These are phyloP conservation scores for Eptatretus atami DNA, from an alignment of 2,797 vertebrate genomes.

Conservation along the genomic window DNA sequence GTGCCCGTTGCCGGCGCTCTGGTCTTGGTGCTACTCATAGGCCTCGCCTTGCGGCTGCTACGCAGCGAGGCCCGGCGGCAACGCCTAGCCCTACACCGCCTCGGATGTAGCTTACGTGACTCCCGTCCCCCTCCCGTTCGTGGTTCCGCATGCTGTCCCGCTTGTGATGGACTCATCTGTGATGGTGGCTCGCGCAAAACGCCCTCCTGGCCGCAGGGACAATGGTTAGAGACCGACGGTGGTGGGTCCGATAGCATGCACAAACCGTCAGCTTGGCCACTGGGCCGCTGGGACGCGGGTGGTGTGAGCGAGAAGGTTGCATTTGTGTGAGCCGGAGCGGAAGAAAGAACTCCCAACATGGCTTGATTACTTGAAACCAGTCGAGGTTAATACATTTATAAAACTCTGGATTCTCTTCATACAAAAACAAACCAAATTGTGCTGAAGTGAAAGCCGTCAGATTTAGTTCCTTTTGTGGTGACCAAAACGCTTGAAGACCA, in stretches of 20 bases:
- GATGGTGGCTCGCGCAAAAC: background rate
- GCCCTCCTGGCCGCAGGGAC: background rate
- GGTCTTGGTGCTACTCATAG: conserved; percentile 7
- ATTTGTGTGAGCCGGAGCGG: background rate
- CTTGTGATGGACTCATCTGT: background rate
- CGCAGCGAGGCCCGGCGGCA: conserved; percentile 6
- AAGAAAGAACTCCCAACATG: too few relatives aligned
- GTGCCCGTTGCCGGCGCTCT: conserved; percentile 6
- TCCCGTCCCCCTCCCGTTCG: background rate
- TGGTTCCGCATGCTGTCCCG: background rate
- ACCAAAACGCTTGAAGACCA: too few relatives aligned
- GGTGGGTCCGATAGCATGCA: background rate
- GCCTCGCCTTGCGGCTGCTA: conserved; percentile 7
- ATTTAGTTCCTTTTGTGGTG: too few relatives aligned
- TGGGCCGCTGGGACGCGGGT: conserved; percentile 1
- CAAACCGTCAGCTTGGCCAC: background rate
- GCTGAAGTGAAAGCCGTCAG: too few relatives aligned
- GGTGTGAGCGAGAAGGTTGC: background rate
- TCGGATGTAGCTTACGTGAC: conserved; percentile 7
- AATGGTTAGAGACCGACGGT: background rate
- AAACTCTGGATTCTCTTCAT: too few relatives aligned
- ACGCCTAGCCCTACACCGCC: conserved; percentile 6
- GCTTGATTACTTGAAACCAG: too few relatives aligned
- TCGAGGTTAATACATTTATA: too few relatives aligned
- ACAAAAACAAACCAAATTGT: too few relatives aligned